Conservation (phyloP, 2,888 invertebrate species). For the Rhagium mordax region DNA sequence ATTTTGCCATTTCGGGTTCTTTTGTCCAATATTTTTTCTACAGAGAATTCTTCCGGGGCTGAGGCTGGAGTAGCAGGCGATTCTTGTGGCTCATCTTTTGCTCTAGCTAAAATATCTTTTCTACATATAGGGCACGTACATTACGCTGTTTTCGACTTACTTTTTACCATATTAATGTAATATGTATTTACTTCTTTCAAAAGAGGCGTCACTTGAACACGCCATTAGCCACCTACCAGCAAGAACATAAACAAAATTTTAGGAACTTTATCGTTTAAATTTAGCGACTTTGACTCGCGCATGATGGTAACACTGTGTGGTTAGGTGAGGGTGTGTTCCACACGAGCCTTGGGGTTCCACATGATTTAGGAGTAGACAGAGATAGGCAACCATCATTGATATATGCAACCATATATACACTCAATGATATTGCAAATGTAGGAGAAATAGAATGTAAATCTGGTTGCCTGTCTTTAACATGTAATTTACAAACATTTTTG, state of each 20-base stretch:
- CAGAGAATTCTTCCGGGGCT: slow-evolving; percentile 78
- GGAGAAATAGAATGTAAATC: no score
- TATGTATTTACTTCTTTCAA: not conserved
- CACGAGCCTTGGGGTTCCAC: no score
- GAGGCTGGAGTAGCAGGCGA: slow-evolving; percentile 24
- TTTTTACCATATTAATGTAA: slow-evolving; percentile 34
- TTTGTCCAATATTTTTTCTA: slow-evolving; percentile 83
- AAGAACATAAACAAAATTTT: not conserved
- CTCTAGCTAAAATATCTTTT: slow-evolving; percentile 25
- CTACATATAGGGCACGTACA: not conserved
- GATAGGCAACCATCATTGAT: no score
- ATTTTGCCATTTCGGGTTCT: slow-evolving; percentile 80
- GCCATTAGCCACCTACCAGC: no score
- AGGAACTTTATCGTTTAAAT: not conserved
- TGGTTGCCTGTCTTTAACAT: no score
- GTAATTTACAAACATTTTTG: no score
- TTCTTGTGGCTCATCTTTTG: slow-evolving; percentile 33
- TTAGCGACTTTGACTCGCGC: no score
- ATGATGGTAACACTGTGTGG: not conserved
- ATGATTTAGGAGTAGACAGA: no score
- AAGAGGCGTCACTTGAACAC: not conserved
- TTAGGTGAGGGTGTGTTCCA: no score
- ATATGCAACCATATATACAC: no score
- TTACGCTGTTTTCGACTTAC: slow-evolving; percentile 9
- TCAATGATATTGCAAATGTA: no score